Conservation (phyloP, 1,140 invertebrate genomes). For the Formica exsecta region DNA sequence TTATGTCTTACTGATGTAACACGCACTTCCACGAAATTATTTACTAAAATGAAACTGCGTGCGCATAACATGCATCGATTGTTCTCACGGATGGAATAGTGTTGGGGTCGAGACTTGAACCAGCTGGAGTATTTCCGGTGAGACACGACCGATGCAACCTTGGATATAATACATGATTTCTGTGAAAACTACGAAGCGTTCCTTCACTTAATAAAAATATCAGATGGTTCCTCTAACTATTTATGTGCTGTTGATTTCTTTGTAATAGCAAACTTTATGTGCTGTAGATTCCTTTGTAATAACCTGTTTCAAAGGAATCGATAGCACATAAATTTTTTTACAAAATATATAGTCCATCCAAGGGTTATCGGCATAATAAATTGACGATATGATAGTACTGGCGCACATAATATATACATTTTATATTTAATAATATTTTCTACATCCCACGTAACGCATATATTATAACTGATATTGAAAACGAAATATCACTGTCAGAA, state of each 20-base stretch:
- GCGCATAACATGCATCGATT: conserved; percentile 55
- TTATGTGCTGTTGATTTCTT: too few relatives aligned
- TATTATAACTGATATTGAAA: conserved; percentile 7
- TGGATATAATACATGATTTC: conserved; percentile 63
- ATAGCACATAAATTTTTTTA: background rate
- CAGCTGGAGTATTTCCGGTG: conserved; percentile 74
- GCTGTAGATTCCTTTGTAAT: too few relatives aligned
- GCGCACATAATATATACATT: background rate
- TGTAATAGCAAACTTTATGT: too few relatives aligned
- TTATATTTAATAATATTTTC: conserved; percentile 25
- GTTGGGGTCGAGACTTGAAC: conserved; percentile 20
- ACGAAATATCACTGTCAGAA: background rate
- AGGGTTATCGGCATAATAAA: background rate
- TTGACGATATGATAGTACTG: background rate
- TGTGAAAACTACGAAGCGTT: conserved; percentile 45
- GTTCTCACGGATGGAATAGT: conserved; percentile 56
- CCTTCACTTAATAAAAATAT: conserved; percentile 11
- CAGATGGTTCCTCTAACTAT: background rate
- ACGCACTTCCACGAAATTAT: conserved; percentile 16
- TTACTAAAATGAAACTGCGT: conserved; percentile 24
- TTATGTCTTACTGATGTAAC: background rate
- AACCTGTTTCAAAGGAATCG: background rate
- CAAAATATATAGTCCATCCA: background rate
- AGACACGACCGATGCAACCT: conserved; percentile 61
- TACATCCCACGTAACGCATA: background rate